Base-by-base conservation (phyloP, 1,140 invertebrate genomes). In the Ostrea edulis region DNA sequence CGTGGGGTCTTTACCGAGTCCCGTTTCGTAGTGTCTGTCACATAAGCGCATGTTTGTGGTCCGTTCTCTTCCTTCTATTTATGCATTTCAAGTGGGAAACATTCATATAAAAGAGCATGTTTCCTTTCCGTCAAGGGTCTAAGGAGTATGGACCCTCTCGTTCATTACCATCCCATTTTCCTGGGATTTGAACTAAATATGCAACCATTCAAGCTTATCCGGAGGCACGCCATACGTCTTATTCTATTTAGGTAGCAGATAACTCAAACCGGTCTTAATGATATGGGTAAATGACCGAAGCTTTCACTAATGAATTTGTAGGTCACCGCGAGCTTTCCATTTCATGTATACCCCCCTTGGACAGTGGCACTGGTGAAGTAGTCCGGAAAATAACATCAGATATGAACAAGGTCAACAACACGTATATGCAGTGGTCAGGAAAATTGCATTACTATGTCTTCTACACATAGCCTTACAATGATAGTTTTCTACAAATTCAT, bases 121-220 rank as follows among this genome's bases (percentile, higher is more conserved):
- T 29, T 35, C 25, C 29, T 35, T 62, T 62, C 55, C 9, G 22
- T 8, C 29, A 29, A 29, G 25, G 68, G 25, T 14, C 29, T 29
- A 71, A 29, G 68, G 9, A 25, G 7, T 35, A 20, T 62, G 58
- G 35, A 29, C 29, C 8, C 14, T 77, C 22, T 77, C 35, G 25
- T 77, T 17, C 68, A 77, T 77, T 11, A 77, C 68, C 68, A 77
- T 77, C 68, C 68, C 29, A 29, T 29, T 77, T 1, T 77, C 68
- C 25, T 77, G 25, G 29, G 68, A 77, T 22, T 77, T 77, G 55
- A 62, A 17, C 68, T 77, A 29, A 77, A 77, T 77, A 77, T 77
- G 68, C 68, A 77, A 35, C 22, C 14, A 35, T 35, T 77, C 25
- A 12, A 14, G 68, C 7, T 17, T 77, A 35, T 77, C 68, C 68